These are phyloP conservation scores for Epinotia nisella DNA, from an alignment of 2,888 invertebrate species.

Conservation along the genomic window DNA sequence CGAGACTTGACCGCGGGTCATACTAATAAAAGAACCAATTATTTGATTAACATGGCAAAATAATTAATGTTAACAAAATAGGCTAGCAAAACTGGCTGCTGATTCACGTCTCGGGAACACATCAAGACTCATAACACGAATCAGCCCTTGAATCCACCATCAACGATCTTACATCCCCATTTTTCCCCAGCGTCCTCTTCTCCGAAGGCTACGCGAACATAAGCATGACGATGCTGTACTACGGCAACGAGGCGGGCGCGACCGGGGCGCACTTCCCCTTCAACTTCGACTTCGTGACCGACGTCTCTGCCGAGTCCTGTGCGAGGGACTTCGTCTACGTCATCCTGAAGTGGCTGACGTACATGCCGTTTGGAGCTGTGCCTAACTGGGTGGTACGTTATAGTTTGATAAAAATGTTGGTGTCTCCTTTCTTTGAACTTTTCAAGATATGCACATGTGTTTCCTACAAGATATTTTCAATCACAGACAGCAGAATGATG, in stretches of 20 bases:
- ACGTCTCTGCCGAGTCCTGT: constrained; percentile 72
- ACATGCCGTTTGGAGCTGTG: constrained; percentile 83
- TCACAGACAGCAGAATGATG: too few species aligned
- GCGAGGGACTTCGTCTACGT: constrained; percentile 78
- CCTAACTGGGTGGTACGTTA: constrained; percentile 87
- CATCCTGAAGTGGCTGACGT: constrained; percentile 84
- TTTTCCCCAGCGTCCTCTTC: constrained; percentile 79
- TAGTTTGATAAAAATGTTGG: neutral
- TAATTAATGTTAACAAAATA: too few species aligned
- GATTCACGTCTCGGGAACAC: neutral
- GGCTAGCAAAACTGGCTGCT: too few species aligned
- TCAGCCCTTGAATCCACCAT: neutral
- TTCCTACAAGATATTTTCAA: too few species aligned
- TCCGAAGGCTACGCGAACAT: constrained; percentile 86
- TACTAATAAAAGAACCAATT: too few species aligned
- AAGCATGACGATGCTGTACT: constrained; percentile 85
- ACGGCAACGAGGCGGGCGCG: constrained; percentile 75
- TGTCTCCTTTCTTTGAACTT: too few species aligned
- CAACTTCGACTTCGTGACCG: constrained; percentile 86
- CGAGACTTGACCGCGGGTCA: too few species aligned
- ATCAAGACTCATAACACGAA: neutral
- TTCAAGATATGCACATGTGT: too few species aligned
- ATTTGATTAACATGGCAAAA: too few species aligned
- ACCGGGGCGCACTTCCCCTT: constrained; percentile 86
- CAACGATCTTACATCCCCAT: neutral